These are phyloP conservation scores for Nasonia longicornis DNA, from an alignment of 1,140 invertebrate species.

Conservation along the genomic window DNA sequence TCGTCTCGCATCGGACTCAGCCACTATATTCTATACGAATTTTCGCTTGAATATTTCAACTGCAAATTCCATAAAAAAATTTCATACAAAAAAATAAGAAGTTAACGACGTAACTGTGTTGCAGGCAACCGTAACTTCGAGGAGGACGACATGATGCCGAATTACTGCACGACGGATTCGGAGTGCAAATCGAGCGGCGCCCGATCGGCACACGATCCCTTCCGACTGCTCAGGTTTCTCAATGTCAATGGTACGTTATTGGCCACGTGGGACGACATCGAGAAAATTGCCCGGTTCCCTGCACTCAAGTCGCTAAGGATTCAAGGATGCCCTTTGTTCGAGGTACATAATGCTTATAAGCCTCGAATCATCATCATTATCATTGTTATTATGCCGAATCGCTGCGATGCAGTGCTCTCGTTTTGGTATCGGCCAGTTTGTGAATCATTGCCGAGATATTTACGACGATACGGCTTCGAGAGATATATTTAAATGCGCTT, in stretches of 20 bases:
- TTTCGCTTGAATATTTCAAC: background rate
- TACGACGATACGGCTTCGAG: too few relatives aligned
- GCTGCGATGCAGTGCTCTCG: too few relatives aligned
- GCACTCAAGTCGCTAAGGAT: constrained; percentile 85
- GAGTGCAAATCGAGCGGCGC: constrained; percentile 65
- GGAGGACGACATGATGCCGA: constrained; percentile 53
- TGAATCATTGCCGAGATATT: too few relatives aligned
- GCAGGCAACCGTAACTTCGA: constrained; percentile 54
- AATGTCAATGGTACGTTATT: constrained; percentile 88
- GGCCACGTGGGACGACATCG: constrained; percentile 88
- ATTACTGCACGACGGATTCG: constrained; percentile 63
- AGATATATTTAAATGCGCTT: too few relatives aligned
- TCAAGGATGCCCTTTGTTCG: constrained; percentile 72
- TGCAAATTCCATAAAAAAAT: background rate
- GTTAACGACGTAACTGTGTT: background rate
- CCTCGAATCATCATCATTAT: background rate
- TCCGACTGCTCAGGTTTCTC: constrained; percentile 79
- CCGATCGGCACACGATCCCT: constrained; percentile 72
- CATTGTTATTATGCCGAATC: background rate
- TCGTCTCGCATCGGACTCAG: background rate
- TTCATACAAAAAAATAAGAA: background rate
- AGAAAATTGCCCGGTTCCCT: constrained; percentile 84
- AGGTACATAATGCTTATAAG: constrained; percentile 51
- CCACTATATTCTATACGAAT: background rate
- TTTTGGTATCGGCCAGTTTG: too few relatives aligned